Base-by-base conservation (phyloP, 2,113 vertebrate genomes). In the Tetraodon nigroviridis region DNA sequence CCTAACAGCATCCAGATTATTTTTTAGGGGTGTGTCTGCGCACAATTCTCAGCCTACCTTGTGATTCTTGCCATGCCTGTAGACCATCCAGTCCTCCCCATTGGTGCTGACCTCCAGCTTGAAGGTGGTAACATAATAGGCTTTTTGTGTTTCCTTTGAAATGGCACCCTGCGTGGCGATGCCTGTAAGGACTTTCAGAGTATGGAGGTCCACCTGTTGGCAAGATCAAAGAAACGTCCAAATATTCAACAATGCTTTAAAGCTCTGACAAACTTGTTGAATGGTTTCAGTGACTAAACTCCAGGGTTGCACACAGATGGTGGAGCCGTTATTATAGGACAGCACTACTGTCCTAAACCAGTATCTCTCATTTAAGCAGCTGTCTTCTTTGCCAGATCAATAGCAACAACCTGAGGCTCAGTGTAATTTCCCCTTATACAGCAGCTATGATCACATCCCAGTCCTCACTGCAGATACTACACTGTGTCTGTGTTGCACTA, bases 61-160 rank as follows among this genome's bases (percentile, higher is more conserved):
- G 42, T 97, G 96, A 80, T 96, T 97, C 88, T 98, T 99, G 80
- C 95, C 95, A 0, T 98, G 93, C 16, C 97, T 91, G 83, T 96
- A 98, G 64, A 97, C 91, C 95, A 98, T 99, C 97, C 97, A 99
- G 89, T 98, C 97, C 73, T 99, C 96, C 0, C 97, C 96, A 0
- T 98, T 98, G 19, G 97, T 97, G 92, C 97, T 99, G 88, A 98
- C 90, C 83, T 99, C 97, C 78, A 99, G 87, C 80, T 98, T 98
- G 86, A 98, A 99, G 27, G 93, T 91, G 67, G 92, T 93, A 61
- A 99, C 93, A 6, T 93, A 94, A 83, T 99, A 99, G 17, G 91
- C 90, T 58, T 92, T 95, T 73, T 92, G 90, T 0, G 97, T 98
- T 79, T 98, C 94, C 84, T 94, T 93, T 0, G 97, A 99, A 83